These are phyloP conservation scores for Spodoptera frugiperda DNA, from an alignment of 1,140 invertebrate species.

Conservation along the genomic window DNA sequence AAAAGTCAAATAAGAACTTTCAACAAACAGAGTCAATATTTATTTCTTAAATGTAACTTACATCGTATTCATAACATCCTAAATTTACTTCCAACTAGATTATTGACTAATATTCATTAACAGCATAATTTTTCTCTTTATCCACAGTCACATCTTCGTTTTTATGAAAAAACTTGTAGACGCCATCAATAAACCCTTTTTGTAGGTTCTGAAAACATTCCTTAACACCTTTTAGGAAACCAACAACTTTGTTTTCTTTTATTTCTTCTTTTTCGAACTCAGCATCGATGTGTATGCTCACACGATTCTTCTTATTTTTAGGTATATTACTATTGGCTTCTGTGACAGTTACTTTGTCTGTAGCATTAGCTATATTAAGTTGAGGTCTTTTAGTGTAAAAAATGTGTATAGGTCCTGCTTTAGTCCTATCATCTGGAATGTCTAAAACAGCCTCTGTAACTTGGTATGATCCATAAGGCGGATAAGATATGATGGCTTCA, in stretches of 20 bases:
- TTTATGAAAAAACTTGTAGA: constrained; percentile 30
- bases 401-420: constrained; percentile 55
- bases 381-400: constrained; percentile 55
- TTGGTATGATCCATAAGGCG: constrained; percentile 55
- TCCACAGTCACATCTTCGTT: background rate
- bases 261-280: constrained; percentile 52
- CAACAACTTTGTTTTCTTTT: constrained; percentile 6
- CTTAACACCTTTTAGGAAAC: constrained; percentile 31
- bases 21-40: too few species aligned
- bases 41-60: too few species aligned
- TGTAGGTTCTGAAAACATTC: constrained; percentile 25
- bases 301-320: constrained; percentile 56
- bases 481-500: background rate
- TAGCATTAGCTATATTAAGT: constrained; percentile 51
- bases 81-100: too few species aligned
- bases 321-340: constrained; percentile 27
- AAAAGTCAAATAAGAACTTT: too few species aligned
- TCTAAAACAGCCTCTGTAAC: constrained; percentile 69
- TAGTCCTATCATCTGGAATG: constrained; percentile 61
- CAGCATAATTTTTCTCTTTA: background rate
- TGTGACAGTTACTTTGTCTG: constrained; percentile 7
- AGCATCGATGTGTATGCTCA: constrained; percentile 61
- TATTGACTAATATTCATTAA: background rate
- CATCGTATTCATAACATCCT: too few species aligned
- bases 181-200: constrained; percentile 19